Evolutionary conservation across 2,888 invertebrate species (phyloP).

Genomic region (Cryptus armator): DNA sequence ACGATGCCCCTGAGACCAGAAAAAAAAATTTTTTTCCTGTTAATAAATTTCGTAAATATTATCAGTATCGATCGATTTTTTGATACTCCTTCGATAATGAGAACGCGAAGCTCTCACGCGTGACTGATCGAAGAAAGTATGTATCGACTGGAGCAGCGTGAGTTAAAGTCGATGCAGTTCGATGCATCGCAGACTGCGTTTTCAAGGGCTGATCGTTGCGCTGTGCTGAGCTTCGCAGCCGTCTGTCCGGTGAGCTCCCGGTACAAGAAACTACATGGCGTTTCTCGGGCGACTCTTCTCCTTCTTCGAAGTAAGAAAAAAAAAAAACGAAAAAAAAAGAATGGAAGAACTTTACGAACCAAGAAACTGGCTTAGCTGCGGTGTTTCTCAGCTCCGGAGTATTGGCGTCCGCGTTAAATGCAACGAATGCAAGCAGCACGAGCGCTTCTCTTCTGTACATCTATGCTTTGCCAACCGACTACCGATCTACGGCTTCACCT

Average conservation of each 20-base stretch:
- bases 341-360: conserved; percentile 31
- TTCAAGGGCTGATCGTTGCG: conserved; percentile 5
- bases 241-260: not conserved
- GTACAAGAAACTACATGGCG: conserved; percentile 7
- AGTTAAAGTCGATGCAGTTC: conserved; percentile 35
- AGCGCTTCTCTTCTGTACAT: conserved; percentile 61
- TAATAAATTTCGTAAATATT: not conserved
- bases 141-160: not conserved
- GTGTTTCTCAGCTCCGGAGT: conserved; percentile 12
- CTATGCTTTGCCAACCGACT: conserved; percentile 74
- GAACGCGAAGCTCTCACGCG: conserved; percentile 27
- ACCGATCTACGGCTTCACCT: conserved; percentile 77
- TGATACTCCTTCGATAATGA: not conserved
- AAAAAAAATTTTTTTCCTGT: no score
- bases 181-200: conserved; percentile 1
- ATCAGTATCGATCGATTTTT: not conserved
- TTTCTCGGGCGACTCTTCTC: not conserved
- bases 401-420: conserved; percentile 62
- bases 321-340: not conserved
- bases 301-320: no score
- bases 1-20: no score
- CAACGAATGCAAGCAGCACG: conserved; percentile 59
- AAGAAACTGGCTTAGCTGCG: conserved; percentile 40
- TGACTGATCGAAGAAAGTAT: conserved; percentile 38
- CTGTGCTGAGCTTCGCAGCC: not conserved